Conservation (phyloP, 2,888 invertebrate species). For the Sphecodes monilicornis region DNA sequence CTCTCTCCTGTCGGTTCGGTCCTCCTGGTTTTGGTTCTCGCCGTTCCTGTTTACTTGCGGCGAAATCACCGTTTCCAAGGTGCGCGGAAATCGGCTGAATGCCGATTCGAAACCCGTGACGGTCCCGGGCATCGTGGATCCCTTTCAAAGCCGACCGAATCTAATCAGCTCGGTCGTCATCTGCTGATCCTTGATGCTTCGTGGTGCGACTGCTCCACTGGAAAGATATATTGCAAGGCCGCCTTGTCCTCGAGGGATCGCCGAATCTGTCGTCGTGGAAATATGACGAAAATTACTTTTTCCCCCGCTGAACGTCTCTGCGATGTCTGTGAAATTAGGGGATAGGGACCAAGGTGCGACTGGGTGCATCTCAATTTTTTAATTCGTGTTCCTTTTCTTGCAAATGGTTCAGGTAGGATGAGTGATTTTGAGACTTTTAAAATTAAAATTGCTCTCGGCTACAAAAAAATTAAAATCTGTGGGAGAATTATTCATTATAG, state of each 20-base stretch:
- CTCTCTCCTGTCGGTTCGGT: constrained; percentile 8
- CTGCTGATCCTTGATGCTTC: constrained; percentile 62
- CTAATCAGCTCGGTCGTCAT: constrained; percentile 77
- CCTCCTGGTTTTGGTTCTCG: not conserved
- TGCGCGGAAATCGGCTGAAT: constrained; percentile 83
- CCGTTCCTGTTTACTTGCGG: constrained; percentile 75
- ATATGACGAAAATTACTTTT: not conserved
- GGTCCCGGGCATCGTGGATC: constrained; percentile 78
- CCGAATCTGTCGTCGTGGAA: not conserved
- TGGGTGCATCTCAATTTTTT: not conserved
- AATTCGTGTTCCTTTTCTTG: not conserved
- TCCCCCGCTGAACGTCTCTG: not conserved
- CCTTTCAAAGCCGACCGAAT: constrained; percentile 77
- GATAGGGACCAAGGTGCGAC: not conserved
- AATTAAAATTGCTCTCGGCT: no score
- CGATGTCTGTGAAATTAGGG: not conserved
- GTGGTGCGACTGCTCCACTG: not conserved
- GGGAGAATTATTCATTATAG: no score
- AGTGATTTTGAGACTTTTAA: no score
- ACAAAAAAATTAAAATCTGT: no score
- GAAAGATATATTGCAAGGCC: constrained; percentile 10
- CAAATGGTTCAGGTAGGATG: no score
- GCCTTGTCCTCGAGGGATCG: not conserved
- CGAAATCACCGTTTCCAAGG: constrained; percentile 80
- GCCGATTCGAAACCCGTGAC: constrained; percentile 81